Conservation (phyloP, 2,888 invertebrate genomes). For the Pterostichus niger region DNA sequence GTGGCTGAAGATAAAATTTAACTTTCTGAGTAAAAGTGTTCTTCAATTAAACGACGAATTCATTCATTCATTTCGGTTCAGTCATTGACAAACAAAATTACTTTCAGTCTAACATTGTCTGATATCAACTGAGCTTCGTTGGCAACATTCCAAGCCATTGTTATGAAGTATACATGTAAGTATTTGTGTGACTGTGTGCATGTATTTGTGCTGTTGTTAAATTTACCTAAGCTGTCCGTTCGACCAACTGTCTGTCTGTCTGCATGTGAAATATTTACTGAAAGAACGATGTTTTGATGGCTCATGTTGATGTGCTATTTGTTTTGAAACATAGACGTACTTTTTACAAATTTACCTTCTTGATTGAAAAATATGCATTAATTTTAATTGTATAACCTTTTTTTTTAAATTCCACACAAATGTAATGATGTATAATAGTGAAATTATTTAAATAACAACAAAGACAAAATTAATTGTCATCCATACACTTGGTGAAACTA, state of each 20-base stretch:
- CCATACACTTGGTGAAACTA: too few relatives aligned
- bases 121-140: constrained; percentile 30
- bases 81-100: constrained; percentile 32
- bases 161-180: constrained; percentile 6
- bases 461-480: too few relatives aligned
- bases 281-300: constrained; percentile 56
- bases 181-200: background rate
- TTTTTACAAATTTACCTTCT: too few relatives aligned
- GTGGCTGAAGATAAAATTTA: too few relatives aligned
- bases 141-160: constrained; percentile 43
- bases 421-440: too few relatives aligned
- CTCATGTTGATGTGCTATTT: constrained; percentile 53
- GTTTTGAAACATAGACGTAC: constrained; percentile 50
- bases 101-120: constrained; percentile 30
- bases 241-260: constrained; percentile 24
- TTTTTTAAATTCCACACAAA: too few relatives aligned
- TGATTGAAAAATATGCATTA: too few relatives aligned
- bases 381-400: too few relatives aligned
- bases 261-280: constrained; percentile 63
- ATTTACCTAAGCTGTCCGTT: constrained; percentile 47
- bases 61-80: constrained; percentile 16
- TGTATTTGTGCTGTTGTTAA: constrained; percentile 49
- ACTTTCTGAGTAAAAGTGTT: background rate
- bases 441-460: too few relatives aligned
- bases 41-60: background rate